Evolutionary conservation across 2,888 invertebrate species (phyloP).

Genomic region (Drepanosiphum platanoidis): DNA sequence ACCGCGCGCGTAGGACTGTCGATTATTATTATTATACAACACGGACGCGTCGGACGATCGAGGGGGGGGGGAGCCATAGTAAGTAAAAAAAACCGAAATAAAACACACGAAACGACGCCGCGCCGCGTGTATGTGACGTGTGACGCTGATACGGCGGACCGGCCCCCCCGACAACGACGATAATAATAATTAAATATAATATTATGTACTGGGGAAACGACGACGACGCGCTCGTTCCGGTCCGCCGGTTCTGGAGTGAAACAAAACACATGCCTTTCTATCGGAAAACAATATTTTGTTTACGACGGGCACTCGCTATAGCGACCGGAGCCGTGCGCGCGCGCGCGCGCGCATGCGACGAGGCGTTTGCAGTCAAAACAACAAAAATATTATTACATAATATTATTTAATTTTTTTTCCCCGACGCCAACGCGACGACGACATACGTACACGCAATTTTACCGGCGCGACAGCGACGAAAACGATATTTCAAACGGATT

Average conservation of each 20-base stretch:
- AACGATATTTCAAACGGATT: too few species aligned
- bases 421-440: too few species aligned
- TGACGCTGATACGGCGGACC: background rate
- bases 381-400: too few species aligned
- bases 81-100: constrained; percentile 14
- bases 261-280: constrained; percentile 33
- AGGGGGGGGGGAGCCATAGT: background rate
- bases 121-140: too few species aligned
- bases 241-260: constrained; percentile 20
- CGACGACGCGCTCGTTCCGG: constrained; percentile 22
- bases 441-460: too few species aligned
- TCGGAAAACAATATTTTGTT: background rate
- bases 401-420: too few species aligned
- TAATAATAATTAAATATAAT: background rate
- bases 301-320: too few species aligned
- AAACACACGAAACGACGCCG: background rate
- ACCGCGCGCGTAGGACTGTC: background rate
- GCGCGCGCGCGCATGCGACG: too few species aligned
- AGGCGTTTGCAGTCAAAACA: too few species aligned
- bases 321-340: too few species aligned
- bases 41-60: constrained; percentile 5
- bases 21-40: background rate
- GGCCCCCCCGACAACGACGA: background rate
- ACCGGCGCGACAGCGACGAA: too few species aligned
- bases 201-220: background rate